Conservation (phyloP, 2,113 vertebrate species). For the Paradoxurus hermaphroditus region DNA sequence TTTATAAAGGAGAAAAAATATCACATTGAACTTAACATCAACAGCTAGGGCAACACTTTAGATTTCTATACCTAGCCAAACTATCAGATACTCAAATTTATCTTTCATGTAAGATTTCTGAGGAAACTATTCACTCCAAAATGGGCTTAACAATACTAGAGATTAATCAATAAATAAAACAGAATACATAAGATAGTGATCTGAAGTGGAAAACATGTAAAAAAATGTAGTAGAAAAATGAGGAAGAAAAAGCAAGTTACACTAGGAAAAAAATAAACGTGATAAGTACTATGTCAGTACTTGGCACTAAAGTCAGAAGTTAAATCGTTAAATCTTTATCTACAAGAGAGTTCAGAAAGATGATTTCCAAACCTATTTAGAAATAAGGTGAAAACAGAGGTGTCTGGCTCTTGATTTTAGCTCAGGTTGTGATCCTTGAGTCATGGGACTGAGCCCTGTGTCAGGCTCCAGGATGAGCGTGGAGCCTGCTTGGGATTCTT, state of each 20-base stretch:
- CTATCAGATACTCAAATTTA: neutral
- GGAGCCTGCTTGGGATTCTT: no score
- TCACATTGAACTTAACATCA: neutral
- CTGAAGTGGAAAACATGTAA: neutral
- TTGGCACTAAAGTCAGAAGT: neutral
- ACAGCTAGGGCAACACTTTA: neutral
- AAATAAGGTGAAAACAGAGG: neutral
- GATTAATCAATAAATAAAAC: neutral
- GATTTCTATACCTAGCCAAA: slow-evolving; percentile 17
- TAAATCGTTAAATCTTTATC: neutral
- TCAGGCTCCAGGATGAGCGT: no score
- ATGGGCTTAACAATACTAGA: neutral
- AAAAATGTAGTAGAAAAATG: neutral
- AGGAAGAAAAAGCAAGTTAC: neutral
- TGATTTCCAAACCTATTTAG: neutral
- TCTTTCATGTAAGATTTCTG: neutral
- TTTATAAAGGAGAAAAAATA: neutral
- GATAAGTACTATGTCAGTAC: neutral
- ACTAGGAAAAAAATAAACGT: neutral
- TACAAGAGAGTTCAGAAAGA: neutral
- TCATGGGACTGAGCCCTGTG: no score
- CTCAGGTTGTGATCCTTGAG: no score
- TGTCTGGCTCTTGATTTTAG: no score
- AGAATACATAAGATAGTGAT: neutral
- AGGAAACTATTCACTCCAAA: neutral